phyloP scores from a whole-genome alignment of 2,797 vertebrate species.

The Enteromius anoplus region DNA sequence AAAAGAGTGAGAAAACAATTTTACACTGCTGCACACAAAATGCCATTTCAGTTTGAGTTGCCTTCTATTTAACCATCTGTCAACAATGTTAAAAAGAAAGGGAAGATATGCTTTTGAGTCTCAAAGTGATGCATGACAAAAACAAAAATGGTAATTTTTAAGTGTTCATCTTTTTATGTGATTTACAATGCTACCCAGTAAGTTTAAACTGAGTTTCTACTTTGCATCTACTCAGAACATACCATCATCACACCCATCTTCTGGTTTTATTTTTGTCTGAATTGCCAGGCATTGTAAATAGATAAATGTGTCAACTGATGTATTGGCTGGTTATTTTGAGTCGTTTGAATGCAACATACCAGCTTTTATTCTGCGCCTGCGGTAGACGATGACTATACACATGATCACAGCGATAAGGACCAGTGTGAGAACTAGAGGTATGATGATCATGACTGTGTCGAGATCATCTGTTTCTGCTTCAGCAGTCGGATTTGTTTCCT shows the following conservation, averaged over 20 bases:
- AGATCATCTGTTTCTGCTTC: not conserved
- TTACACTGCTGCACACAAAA: not conserved
- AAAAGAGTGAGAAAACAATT: slow-evolving; percentile 22
- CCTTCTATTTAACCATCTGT: not conserved
- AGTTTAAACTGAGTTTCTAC: not conserved
- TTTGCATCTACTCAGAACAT: not conserved
- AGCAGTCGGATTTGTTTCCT: not conserved
- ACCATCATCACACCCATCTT: not conserved
- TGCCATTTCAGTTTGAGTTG: not conserved
- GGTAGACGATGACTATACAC: slow-evolving; percentile 1
- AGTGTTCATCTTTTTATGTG: not conserved
- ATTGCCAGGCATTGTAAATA: not conserved
- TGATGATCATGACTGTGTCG: slow-evolving; percentile 16
- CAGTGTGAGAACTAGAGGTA: slow-evolving; percentile 24
- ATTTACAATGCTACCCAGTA: not conserved
- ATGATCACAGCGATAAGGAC: slow-evolving; percentile 1
- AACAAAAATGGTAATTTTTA: not conserved
- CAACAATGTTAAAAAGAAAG: not conserved
- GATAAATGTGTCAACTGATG: slow-evolving; percentile 4
- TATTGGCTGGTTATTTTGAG: not conserved
- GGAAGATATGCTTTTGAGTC: not conserved
- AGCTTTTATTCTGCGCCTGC: slow-evolving; percentile 12
- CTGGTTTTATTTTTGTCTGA: not conserved
- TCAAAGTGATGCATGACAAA: not conserved
- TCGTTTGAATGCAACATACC: slow-evolving; percentile 33